These are phyloP conservation scores for Mola mola DNA, from an alignment of 2,113 vertebrate species.

Conservation along the genomic window DNA sequence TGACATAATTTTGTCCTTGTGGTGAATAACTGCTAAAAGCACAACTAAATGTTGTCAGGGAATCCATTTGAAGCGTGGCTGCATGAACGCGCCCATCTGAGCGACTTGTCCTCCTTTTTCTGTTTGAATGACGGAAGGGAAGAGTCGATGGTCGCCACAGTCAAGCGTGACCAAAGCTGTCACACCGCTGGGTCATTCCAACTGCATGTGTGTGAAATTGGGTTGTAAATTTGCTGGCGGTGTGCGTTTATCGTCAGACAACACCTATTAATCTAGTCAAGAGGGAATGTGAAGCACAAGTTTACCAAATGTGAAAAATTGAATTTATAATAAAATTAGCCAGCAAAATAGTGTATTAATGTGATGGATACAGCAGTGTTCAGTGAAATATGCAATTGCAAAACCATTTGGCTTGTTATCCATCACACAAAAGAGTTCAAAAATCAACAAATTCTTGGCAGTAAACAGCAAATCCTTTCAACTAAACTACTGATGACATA, in stretches of 20 bases:
- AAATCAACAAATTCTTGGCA: conserved; percentile 22
- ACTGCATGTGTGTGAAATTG: background rate
- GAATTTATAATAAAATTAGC: background rate
- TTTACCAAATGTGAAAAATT: no score
- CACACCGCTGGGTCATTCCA: background rate
- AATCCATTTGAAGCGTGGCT: conserved; percentile 10
- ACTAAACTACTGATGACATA: conserved; percentile 18
- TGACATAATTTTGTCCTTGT: conserved; percentile 11
- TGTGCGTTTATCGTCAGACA: background rate
- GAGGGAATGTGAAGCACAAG: background rate
- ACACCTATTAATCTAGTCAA: background rate
- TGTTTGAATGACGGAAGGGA: background rate
- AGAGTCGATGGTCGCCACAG: background rate
- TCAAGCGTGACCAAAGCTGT: background rate
- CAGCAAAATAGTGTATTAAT: background rate
- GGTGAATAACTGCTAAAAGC: conserved; percentile 42
- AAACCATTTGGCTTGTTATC: background rate
- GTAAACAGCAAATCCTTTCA: background rate
- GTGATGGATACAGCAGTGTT: background rate
- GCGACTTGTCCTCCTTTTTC: conserved; percentile 4
- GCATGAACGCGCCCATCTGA: background rate
- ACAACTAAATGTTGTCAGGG: conserved; percentile 28
- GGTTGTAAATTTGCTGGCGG: background rate
- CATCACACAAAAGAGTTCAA: background rate
- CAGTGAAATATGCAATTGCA: background rate